These are phyloP conservation scores for Sphinx pinastri DNA, from an alignment of 2,888 invertebrate species.

Conservation along the genomic window DNA sequence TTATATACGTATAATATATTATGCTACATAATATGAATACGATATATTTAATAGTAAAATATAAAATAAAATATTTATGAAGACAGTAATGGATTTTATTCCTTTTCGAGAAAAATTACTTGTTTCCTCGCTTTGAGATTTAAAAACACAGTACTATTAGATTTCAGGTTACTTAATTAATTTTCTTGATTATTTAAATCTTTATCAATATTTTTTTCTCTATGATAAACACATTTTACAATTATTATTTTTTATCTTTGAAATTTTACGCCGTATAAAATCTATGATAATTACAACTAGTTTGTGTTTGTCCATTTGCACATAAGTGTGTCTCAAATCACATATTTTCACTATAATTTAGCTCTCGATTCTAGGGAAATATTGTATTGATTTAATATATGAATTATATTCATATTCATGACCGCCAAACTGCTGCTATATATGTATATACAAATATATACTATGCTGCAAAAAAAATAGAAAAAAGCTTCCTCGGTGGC, in stretches of 20 bases:
- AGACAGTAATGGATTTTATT: slow-evolving; percentile 4
- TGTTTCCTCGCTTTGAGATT: background rate
- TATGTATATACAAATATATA: slow-evolving; percentile 3
- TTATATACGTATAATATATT: slow-evolving; percentile 37
- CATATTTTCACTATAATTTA: slow-evolving; percentile 20
- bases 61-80: background rate
- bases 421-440: slow-evolving; percentile 10
- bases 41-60: background rate
- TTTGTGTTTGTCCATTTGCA: slow-evolving; percentile 15
- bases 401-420: background rate
- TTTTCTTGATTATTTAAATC: background rate
- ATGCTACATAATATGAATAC: slow-evolving; percentile 19
- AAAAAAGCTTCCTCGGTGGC: slow-evolving; percentile 3
- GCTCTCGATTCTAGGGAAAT: slow-evolving; percentile 20
- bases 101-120: background rate
- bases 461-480: background rate
- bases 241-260: background rate
- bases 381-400: background rate
- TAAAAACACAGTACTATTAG: too few relatives aligned
- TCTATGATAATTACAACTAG: background rate
- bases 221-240: background rate
- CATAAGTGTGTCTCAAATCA: background rate
- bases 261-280: background rate
- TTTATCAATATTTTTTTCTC: background rate
- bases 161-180: background rate